Evolutionary conservation across 2,888 invertebrate species (phyloP), one percentile per base, ranked within the genome.

Genomic region (Myathropa florea): DNA sequence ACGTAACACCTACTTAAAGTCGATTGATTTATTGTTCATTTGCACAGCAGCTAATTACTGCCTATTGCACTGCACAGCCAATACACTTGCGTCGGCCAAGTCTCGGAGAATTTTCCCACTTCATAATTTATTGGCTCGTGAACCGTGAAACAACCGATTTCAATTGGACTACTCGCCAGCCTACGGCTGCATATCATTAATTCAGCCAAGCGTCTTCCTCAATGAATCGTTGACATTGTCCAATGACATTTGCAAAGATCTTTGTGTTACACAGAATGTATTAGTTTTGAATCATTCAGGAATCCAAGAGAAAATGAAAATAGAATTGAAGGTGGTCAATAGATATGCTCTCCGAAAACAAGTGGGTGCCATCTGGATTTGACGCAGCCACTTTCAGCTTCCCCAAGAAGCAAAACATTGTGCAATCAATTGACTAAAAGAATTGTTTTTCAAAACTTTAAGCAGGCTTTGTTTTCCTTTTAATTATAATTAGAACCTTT

Each of bases 181-280:
- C n/a, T 60, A 30, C 46, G 57, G 21, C 33, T 75, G 39, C 46
- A 39, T 67, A 26, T 57, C 57, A 76, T 76, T 59, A 76, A 76
- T 76, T 60, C 39, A 67, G 18, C 10, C 61, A 28, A 18, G 9
- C 24, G 33, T 57, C 10, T 65, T 28, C 65, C 36, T 36, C 59
- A 76, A 60, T 76, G 12, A 46, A 76, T 10, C 60, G 7, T n/a
- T 24, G 14, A 53, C 46, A 53, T 59, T 18, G 12, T 1, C 2
- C 12, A 64, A 26, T 39, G 46, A 39, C 36, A 60, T 65, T 36
- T 36, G 10, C 39, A 33, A 55, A 46, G 14, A 36, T 64, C 28
- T 24, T 26, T 68, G 30, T 30, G 1, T 30, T 23, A 23, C 28
- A 23, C 46, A 53, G 24, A 46, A 46, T 46, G 18, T 46, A 21